These are phyloP conservation scores for Taeniopygia guttata DNA, from an alignment of 2,797 vertebrate genomes.

Conservation along the genomic window DNA sequence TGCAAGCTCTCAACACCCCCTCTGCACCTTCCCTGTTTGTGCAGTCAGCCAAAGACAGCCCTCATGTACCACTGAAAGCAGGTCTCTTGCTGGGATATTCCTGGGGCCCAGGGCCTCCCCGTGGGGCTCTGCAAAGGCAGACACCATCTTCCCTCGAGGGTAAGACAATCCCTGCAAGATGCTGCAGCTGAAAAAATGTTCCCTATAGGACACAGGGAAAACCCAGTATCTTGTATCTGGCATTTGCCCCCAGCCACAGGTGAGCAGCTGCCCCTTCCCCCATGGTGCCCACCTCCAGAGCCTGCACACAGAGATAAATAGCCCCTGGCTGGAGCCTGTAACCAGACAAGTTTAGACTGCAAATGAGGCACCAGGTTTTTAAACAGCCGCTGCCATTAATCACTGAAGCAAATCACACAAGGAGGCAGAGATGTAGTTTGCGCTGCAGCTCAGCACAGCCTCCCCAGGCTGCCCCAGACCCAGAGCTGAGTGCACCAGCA, in stretches of 20 bases:
- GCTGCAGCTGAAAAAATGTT: background rate
- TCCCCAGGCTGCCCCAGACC: background rate
- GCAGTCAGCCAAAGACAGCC: background rate
- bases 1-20: background rate
- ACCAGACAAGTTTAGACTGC: constrained; percentile 59
- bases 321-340: constrained; percentile 26
- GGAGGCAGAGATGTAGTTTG: background rate
- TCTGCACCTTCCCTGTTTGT: background rate
- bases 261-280: background rate
- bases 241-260: background rate
- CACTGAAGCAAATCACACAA: background rate
- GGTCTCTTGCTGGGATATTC: background rate
- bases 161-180: background rate
- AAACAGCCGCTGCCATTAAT: constrained; percentile 11
- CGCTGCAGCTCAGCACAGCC: background rate
- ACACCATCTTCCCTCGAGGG: background rate
- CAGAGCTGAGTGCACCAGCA: background rate
- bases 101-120: background rate
- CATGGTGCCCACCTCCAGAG: background rate
- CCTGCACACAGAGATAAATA: constrained; percentile 12
- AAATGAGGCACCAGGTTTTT: constrained; percentile 40
- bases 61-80: background rate
- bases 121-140: background rate
- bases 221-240: background rate
- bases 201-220: background rate